Percentiles rank a stretch among this genome's conserved stretches.
Evolutionary conservation across 1,140 invertebrate species (phyloP).

Genomic region (Adoxophyes honmai): DNA sequence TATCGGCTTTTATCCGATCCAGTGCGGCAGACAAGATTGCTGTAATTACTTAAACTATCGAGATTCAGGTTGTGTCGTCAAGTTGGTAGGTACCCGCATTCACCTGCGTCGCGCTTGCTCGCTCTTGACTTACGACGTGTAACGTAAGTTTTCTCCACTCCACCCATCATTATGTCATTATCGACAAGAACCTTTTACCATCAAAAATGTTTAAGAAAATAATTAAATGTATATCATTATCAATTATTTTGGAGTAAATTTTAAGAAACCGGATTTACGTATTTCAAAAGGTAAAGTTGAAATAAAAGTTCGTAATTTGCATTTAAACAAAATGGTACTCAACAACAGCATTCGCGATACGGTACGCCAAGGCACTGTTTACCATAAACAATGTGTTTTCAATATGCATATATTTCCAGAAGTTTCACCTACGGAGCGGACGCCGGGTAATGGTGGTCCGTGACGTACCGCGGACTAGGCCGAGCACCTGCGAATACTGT

Average conservation of each 20-base stretch:
- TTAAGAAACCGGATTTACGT: background rate
- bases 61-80: slow-evolving; percentile 26
- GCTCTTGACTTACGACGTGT: slow-evolving; percentile 27
- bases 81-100: slow-evolving; percentile 18
- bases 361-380: slow-evolving; percentile 5
- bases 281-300: background rate
- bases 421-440: slow-evolving; percentile 18
- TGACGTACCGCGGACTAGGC: slow-evolving; percentile 9
- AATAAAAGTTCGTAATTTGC: slow-evolving; percentile 6
- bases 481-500: slow-evolving; percentile 16
- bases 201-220: slow-evolving; percentile 24
- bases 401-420: slow-evolving; percentile 35
- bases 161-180: slow-evolving; percentile 31
- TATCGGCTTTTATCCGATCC: too few relatives aligned
- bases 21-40: too few relatives aligned
- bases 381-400: slow-evolving; percentile 22
- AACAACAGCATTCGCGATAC: slow-evolving; percentile 13
- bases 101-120: slow-evolving; percentile 13
- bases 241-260: background rate
- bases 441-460: background rate
- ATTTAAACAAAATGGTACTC: slow-evolving; percentile 9
- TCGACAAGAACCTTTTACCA: slow-evolving; percentile 17
- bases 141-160: slow-evolving; percentile 5
- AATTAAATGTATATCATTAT: slow-evolving; percentile 20
- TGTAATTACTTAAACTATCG: too few relatives aligned